These are phyloP conservation scores for Tenebrio molitor DNA, from an alignment of 1,140 invertebrate species.

Conservation along the genomic window DNA sequence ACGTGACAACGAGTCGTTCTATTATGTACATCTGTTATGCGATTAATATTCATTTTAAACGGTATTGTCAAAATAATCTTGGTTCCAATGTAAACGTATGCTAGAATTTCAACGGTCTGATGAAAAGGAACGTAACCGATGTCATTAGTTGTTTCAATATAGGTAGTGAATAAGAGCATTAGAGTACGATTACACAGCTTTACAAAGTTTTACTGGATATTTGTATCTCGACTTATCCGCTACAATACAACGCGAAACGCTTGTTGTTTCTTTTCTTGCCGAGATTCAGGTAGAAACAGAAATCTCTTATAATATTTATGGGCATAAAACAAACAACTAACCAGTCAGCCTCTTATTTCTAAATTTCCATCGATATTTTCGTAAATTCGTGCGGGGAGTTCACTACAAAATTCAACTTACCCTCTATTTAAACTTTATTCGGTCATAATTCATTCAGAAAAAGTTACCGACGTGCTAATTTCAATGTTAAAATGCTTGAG, in stretches of 20 bases:
- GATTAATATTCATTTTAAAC: slow-evolving; percentile 13
- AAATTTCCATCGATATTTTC: too few relatives aligned
- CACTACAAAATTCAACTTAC: not conserved
- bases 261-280: not conserved
- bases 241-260: not conserved
- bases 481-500: slow-evolving; percentile 9
- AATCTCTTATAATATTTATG: too few relatives aligned
- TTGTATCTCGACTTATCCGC: not conserved
- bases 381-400: too few relatives aligned
- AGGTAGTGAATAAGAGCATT: slow-evolving; percentile 21
- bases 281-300: not conserved
- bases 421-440: not conserved
- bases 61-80: slow-evolving; percentile 1
- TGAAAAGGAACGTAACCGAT: slow-evolving; percentile 10
- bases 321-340: too few relatives aligned
- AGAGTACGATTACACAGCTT: slow-evolving; percentile 19
- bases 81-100: not conserved
- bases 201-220: slow-evolving; percentile 8
- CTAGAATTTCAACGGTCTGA: slow-evolving; percentile 3
- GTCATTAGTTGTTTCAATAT: slow-evolving; percentile 29
- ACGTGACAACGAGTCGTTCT: not conserved
- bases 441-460: not conserved
- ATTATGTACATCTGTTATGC: not conserved
- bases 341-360: too few relatives aligned
- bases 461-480: slow-evolving; percentile 13